phyloP scores from a whole-genome alignment of 2,797 vertebrate species.

The Enteromius thamalakanensis region DNA sequence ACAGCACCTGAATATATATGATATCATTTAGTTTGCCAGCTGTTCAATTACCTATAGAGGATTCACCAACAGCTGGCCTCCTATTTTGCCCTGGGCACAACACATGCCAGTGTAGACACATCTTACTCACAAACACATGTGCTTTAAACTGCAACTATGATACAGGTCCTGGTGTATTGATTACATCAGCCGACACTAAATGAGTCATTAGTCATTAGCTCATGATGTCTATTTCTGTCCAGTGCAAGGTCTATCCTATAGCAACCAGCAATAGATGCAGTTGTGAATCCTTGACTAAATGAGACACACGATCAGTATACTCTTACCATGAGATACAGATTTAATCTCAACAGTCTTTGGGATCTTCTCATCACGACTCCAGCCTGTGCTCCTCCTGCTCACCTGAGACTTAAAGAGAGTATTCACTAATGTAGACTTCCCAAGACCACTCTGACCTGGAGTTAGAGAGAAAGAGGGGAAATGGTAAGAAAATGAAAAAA shows the following conservation, averaged over 20 bases:
- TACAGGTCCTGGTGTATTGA: not conserved
- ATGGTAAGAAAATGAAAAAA: not conserved
- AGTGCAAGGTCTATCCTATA: not conserved
- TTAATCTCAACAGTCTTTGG: slow-evolving; percentile 97
- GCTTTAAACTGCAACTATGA: not conserved
- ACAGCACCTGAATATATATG: not conserved
- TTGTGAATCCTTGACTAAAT: not conserved
- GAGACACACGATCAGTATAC: not conserved
- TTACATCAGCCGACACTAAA: not conserved
- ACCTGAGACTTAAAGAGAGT: slow-evolving; percentile 98
- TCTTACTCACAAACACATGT: slow-evolving; percentile 26
- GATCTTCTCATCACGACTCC: slow-evolving; percentile 95
- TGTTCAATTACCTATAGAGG: slow-evolving; percentile 32
- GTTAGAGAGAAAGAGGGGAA: slow-evolving; percentile 4
- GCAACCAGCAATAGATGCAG: not conserved
- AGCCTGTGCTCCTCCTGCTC: slow-evolving; percentile 90
- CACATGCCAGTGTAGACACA: slow-evolving; percentile 24
- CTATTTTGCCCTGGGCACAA: slow-evolving; percentile 13
- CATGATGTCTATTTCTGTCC: slow-evolving; percentile 1
- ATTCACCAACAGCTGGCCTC: slow-evolving; percentile 37
- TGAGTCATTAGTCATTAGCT: slow-evolving; percentile 1
- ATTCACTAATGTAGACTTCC: slow-evolving; percentile 94
- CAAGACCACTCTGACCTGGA: slow-evolving; percentile 91
- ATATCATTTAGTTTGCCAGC: slow-evolving; percentile 34
- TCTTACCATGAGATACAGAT: slow-evolving; percentile 90